phyloP scores from a whole-genome alignment of 2,888 invertebrate species.

The Agrochola circellaris region DNA sequence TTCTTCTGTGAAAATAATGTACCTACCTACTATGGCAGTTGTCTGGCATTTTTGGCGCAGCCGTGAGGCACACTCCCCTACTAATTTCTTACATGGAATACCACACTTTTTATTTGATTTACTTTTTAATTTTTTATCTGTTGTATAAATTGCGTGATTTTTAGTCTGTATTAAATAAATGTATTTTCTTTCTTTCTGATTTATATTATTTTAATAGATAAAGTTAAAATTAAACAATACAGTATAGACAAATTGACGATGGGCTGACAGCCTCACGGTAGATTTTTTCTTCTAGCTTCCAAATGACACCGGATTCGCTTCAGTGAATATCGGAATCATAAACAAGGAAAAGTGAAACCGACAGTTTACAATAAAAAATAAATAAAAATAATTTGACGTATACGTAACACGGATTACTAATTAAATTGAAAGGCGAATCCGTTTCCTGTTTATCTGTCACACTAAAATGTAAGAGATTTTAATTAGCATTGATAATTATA shows the following conservation, averaged over 20 bases:
- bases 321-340: conserved; percentile 11
- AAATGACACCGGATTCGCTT: conserved; percentile 3
- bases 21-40: too few relatives aligned
- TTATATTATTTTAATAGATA: neutral
- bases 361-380: conserved; percentile 32
- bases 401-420: conserved; percentile 47
- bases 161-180: too few relatives aligned
- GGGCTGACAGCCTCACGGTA: neutral
- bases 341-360: conserved; percentile 52
- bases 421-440: conserved; percentile 58
- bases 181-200: neutral
- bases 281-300: neutral
- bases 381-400: conserved; percentile 34
- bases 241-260: neutral
- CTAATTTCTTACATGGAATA: too few relatives aligned
- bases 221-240: neutral
- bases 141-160: too few relatives aligned
- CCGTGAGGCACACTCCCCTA: too few relatives aligned
- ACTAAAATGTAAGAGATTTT: conserved; percentile 42
- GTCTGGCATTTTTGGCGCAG: too few relatives aligned
- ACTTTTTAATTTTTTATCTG: too few relatives aligned
- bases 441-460: conserved; percentile 63
- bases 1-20: conserved; percentile 1
- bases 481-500: conserved; percentile 49
- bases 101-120: too few relatives aligned